Conservation (phyloP, 2,113 vertebrate genomes). For the Nematolebias whitei region DNA sequence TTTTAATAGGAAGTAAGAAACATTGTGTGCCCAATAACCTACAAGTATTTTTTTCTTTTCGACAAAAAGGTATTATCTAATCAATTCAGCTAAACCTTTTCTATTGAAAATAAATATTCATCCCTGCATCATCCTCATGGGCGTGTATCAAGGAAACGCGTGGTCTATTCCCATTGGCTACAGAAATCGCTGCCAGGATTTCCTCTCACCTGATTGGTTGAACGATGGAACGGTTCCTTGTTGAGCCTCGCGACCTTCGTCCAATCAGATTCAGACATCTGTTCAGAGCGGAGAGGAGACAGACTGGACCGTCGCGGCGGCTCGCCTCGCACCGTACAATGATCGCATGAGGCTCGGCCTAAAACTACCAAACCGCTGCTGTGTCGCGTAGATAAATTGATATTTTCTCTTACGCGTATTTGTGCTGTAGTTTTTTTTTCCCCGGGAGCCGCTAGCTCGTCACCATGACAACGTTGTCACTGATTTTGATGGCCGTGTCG, state of each 20-base stretch:
- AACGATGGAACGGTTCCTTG: constrained; percentile 18
- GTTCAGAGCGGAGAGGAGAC: constrained; percentile 80
- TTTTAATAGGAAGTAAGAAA: background rate
- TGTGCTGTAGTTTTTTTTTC: background rate
- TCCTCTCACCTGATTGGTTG: constrained; percentile 58
- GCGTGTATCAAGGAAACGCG: constrained; percentile 66
- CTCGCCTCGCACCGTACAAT: constrained; percentile 22
- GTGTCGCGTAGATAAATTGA: background rate
- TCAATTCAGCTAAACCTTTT: too few relatives aligned
- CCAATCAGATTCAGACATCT: constrained; percentile 83
- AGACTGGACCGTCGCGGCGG: constrained; percentile 7
- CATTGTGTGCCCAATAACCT: too few relatives aligned
- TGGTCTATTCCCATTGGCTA: constrained; percentile 76
- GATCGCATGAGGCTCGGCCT: constrained; percentile 37
- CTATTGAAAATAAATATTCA: too few relatives aligned
- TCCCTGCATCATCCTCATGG: constrained; percentile 55
- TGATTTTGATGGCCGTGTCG: constrained; percentile 72
- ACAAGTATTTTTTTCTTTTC: too few relatives aligned
- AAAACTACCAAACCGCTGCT: background rate
- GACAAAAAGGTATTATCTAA: too few relatives aligned
- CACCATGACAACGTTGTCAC: constrained; percentile 69
- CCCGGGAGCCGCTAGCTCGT: constrained; percentile 1
- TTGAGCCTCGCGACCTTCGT: constrained; percentile 14
- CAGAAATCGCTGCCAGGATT: background rate
- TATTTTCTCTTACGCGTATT: background rate